Conservation (phyloP, 2,113 vertebrate genomes). For the Sterrhoptilus dennistouni region DNA sequence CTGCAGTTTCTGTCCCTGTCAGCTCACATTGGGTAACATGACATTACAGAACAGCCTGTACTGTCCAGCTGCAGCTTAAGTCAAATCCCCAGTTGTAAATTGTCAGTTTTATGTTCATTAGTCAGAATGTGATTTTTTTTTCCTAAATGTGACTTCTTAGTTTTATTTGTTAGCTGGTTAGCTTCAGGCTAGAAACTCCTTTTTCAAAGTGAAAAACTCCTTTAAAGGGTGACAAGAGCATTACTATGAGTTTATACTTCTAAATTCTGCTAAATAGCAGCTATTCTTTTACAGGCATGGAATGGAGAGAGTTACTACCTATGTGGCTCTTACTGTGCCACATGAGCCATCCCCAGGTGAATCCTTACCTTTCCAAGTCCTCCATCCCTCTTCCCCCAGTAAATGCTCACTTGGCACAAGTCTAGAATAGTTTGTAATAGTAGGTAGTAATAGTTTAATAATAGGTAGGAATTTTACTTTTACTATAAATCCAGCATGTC, state of each 20-base stretch:
- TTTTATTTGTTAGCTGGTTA: neutral
- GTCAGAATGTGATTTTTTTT: neutral
- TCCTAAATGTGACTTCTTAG: neutral
- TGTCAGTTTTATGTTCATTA: neutral
- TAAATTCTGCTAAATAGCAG: neutral
- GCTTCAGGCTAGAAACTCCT: neutral
- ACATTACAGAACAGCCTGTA: neutral
- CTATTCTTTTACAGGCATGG: neutral
- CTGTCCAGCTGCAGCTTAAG: neutral
- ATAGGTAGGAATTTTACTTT: neutral
- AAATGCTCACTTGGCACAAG: neutral
- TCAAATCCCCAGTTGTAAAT: neutral
- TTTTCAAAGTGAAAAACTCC: neutral
- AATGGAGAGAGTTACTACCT: neutral
- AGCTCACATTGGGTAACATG: rapidly evolving
- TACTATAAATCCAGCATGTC: neutral
- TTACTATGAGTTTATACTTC: neutral
- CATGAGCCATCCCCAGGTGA: neutral
- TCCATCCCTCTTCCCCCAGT: neutral
- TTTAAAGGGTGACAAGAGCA: neutral
- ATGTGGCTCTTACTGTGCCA: neutral
- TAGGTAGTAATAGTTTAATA: neutral
- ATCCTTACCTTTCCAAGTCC: neutral
- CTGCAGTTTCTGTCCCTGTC: neutral
- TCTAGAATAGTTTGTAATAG: neutral